phyloP scores from a whole-genome alignment of 1,140 invertebrate genomes.

The Caenorhabditis brenneri region DNA sequence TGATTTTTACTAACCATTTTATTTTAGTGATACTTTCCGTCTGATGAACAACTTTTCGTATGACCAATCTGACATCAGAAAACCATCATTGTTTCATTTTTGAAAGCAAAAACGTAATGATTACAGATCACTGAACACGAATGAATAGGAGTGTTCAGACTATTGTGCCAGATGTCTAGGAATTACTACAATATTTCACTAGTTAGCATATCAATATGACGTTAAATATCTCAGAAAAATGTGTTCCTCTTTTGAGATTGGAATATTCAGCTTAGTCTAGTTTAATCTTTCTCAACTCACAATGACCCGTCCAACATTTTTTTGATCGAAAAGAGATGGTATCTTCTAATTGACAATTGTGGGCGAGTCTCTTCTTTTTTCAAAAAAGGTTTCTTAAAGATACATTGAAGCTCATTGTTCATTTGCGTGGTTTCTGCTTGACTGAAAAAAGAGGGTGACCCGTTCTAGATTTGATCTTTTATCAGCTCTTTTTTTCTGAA shows the following conservation, averaged over 20 bases:
- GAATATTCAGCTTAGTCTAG: not conserved
- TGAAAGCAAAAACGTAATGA: not conserved
- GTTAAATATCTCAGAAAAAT: too few species aligned
- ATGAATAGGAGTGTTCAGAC: too few species aligned
- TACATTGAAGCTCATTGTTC: constrained; percentile 9
- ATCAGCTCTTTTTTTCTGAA: not conserved
- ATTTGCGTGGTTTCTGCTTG: constrained; percentile 41
- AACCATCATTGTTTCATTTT: not conserved
- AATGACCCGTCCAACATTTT: not conserved
- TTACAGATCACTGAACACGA: not conserved
- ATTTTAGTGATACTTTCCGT: too few species aligned
- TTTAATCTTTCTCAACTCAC: not conserved
- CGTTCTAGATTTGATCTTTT: constrained; percentile 29
- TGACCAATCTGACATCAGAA: not conserved
- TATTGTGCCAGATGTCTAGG: too few species aligned
- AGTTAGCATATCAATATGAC: too few species aligned
- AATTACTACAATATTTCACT: too few species aligned
- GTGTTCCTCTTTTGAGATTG: not conserved
- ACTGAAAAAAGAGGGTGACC: not conserved
- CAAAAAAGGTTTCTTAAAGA: not conserved
- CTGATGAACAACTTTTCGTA: constrained; percentile 9
- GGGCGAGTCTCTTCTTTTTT: not conserved
- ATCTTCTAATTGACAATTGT: constrained; percentile 31
- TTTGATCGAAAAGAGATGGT: constrained; percentile 4
- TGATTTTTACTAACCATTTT: too few species aligned